Percentiles rank a stretch among this genome's conserved stretches.
phyloP scores from a whole-genome alignment of 1,140 invertebrate species.

The Drosophila nigrodunni region DNA sequence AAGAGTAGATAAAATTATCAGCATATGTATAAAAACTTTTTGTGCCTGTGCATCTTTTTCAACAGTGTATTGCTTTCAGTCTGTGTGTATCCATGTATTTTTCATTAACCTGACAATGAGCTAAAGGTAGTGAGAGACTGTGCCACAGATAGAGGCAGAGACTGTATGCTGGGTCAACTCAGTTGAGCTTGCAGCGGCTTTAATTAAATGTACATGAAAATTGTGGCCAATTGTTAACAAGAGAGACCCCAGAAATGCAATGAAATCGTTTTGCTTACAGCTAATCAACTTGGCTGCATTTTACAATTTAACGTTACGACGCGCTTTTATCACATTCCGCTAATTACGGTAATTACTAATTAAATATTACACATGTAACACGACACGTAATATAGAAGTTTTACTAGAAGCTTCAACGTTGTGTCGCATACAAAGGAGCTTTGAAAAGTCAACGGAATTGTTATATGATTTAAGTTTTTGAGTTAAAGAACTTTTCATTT shows the following conservation, averaged over 20 bases:
- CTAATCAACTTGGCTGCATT: background rate
- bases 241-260: background rate
- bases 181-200: constrained; percentile 14
- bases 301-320: background rate
- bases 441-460: no score
- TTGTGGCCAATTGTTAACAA: constrained; percentile 17
- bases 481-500: no score
- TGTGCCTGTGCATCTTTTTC: no score
- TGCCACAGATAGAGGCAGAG: background rate
- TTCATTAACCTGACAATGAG: constrained; percentile 34
- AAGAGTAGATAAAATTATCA: no score
- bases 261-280: constrained; percentile 11
- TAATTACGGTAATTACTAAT: background rate
- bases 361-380: constrained; percentile 14
- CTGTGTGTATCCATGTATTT: constrained; percentile 21
- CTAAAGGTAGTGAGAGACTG: background rate
- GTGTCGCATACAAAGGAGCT: no score
- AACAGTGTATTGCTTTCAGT: no score
- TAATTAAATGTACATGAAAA: constrained; percentile 49
- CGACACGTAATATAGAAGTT: background rate
- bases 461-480: no score
- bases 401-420: background rate
- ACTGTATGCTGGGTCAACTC: background rate
- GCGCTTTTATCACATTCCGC: background rate
- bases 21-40: no score